Conservation (phyloP, 2,888 invertebrate species). For the Hydraecia micacea region DNA sequence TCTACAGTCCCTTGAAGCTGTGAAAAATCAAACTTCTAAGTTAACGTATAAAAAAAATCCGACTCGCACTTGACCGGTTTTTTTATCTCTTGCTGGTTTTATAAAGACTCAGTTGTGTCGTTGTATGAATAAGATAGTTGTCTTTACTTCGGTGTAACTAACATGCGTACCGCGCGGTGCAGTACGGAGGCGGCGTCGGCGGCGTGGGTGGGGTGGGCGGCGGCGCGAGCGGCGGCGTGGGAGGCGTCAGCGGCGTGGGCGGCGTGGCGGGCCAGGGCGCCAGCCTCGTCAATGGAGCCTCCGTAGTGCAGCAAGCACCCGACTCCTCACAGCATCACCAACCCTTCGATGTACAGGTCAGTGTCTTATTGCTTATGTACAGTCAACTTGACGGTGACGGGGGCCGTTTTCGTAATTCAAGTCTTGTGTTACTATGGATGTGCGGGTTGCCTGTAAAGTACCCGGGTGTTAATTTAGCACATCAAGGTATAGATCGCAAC, state of each 20-base stretch:
- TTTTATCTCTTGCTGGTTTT: too few species aligned
- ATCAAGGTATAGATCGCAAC: not conserved
- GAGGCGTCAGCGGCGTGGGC: constrained; percentile 71
- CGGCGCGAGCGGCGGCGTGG: constrained; percentile 66
- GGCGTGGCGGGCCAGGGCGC: constrained; percentile 76
- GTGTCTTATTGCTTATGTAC: constrained; percentile 68
- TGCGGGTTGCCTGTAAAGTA: not conserved
- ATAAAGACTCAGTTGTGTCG: not conserved
- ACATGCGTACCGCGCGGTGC: constrained; percentile 12
- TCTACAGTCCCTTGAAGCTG: too few species aligned
- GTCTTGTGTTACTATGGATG: not conserved
- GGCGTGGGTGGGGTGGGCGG: constrained; percentile 69
- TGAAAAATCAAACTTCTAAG: too few species aligned
- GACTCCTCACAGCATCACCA: constrained; percentile 91
- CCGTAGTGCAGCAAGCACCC: constrained; percentile 87
- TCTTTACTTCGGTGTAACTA: not conserved
- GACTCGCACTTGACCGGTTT: too few species aligned
- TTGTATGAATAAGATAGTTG: not conserved
- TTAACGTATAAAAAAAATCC: too few species aligned
- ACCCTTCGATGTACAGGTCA: constrained; percentile 95
- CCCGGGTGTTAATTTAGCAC: not conserved
- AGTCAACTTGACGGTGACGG: too few species aligned
- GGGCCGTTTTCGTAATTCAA: not conserved
- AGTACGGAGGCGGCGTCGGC: constrained; percentile 73
- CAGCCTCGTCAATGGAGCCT: constrained; percentile 86